Base-by-base conservation (phyloP, 1,140 invertebrate species). In the Holcopasites calliopsidis region DNA sequence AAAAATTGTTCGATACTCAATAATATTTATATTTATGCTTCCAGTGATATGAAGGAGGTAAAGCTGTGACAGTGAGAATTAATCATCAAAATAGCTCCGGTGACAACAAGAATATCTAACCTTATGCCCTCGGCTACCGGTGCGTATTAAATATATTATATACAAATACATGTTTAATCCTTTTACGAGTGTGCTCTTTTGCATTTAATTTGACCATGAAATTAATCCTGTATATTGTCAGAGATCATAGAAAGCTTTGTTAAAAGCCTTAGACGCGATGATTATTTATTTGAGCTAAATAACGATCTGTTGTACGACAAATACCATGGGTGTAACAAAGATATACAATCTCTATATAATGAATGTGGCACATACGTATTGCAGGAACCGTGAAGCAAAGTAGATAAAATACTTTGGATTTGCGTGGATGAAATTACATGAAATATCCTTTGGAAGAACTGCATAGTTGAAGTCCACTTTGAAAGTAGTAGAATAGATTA, bases 1-100 rank as follows among this genome's bases (percentile, higher is more conserved):
- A 23, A 18, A 13, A 35, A 3, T 58, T 44, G 2, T 55, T 50
- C 26, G n/a, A 52, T 2, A 33, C 8, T 21, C 44, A 21, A 55
- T 65, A 65, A 58, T 16, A 44, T 62, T 50, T 64, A 31, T 69
- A 18, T 54, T 1, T 21, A 44, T 61, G 50, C 76, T 77, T 78
- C 50, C 62, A 86, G 84, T 86, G 84, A 83, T 85, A 86, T 86
- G 84, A 85, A 85, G 83, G 76, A 68, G 62, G 81, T 72, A 82
- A 80, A 72, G 28, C 77, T 76, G 77, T 86, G 76, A 85, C 81
- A 44, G 73, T 66, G 57, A 72, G 47, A 72, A 73, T 80, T 38
- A 44, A 55, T 70, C 54, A 74, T 66, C 78, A 81, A 52, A 60
- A 55, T 71, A 78, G 62, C 52, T 58, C 75, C 50, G 74, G 68